Base-by-base conservation (phyloP, 2,797 vertebrate species). In the Aselliscus stoliczkanus region DNA sequence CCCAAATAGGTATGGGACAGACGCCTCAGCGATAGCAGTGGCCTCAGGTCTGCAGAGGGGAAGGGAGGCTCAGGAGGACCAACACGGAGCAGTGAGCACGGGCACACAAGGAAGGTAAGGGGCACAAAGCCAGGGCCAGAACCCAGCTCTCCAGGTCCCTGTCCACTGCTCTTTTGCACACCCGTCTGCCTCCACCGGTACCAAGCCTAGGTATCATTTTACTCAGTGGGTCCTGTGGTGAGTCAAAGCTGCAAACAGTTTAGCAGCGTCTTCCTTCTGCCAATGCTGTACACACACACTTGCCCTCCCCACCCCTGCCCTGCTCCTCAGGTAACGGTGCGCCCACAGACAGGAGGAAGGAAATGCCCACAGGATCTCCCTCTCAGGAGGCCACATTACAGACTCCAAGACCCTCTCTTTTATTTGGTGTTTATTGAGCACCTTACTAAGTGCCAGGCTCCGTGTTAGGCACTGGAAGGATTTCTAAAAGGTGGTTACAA, bases 281-380 rank as follows among this genome's bases (percentile, higher is more conserved):
- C 52, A 23, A 25, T 0, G 15, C 50, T 62, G 34, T 14, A 11
- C 0, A 2, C 37, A 52, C 10, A 11, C 76, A 8, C 54, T 9
- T 4, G 20, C 52, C 50, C 39, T 88, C 50, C 29, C 29, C 13
- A 34, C 8, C 50, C 20, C 18, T 52, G 34, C 25, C 54, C 50
- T 0, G 18, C 27, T 39, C 47, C 5, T 70, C 44, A 5, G 27
- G n/a, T 31, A 29, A n/a, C 23, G 1, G 25, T 10, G 27, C 34
- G 23, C 42, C 13, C 62, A 8, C 7, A 4, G 39, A 60, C 6
- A 1, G 27, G 23, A 80, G 34, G 56, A 37, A 81, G 72, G 58
- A 72, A 58, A 50, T 1, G 10, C 27, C 64, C 39, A n/a, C 5
- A 34, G 62, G 62, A 29, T 20, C 34, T n/a, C 31, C 67, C 56